These are phyloP conservation scores for Otocyon megalotis DNA, from an alignment of 2,113 vertebrate species.

Conservation along the genomic window DNA sequence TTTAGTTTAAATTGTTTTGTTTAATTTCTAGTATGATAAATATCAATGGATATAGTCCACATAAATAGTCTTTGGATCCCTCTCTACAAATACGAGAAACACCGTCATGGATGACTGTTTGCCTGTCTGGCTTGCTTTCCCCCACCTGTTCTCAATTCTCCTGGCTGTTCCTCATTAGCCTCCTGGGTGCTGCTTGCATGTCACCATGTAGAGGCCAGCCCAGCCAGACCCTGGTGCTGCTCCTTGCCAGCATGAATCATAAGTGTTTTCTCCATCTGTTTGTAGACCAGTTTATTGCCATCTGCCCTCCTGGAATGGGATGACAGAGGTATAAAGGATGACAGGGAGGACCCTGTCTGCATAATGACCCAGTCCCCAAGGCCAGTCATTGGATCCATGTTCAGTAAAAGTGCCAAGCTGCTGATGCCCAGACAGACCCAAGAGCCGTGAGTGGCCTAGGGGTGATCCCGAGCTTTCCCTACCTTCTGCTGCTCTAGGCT, in stretches of 20 bases:
- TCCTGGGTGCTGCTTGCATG: background rate
- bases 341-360: background rate
- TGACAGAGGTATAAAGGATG: background rate
- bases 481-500: background rate
- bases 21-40: background rate
- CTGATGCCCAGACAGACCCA: background rate
- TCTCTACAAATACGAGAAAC: background rate
- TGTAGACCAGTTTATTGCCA: background rate
- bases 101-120: background rate
- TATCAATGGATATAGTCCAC: background rate
- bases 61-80: no score
- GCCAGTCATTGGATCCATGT: background rate
- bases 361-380: background rate
- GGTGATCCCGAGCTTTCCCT: no score
- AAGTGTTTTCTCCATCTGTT: background rate
- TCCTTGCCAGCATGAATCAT: background rate
- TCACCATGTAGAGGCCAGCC: background rate
- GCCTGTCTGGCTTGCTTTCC: background rate
- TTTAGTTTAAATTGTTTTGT: background rate
- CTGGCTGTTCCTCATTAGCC: background rate
- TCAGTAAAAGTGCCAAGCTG: background rate
- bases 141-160: background rate
- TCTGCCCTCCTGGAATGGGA: background rate
- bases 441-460: background rate
- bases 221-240: background rate